Conservation (phyloP, 2,797 vertebrate genomes). For the Xenops minutus region DNA sequence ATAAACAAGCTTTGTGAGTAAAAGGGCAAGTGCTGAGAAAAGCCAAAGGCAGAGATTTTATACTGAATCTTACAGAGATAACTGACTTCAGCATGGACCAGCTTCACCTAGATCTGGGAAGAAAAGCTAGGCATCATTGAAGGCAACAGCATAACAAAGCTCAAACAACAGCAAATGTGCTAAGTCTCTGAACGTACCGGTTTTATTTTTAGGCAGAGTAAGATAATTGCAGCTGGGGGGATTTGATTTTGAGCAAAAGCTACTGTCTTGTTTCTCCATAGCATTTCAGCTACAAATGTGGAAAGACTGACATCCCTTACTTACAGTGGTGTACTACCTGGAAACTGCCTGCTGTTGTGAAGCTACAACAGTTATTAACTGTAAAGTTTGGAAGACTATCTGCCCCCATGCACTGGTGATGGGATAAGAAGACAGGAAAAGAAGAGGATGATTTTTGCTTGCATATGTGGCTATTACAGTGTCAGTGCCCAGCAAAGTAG, state of each 20-base stretch:
- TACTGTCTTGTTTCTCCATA: neutral
- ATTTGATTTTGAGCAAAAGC: neutral
- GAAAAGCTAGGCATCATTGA: conserved; percentile 21
- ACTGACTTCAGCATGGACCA: conserved; percentile 20
- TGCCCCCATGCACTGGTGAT: rapidly evolving
- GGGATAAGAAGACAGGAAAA: neutral
- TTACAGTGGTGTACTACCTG: neutral
- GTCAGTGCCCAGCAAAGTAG: neutral
- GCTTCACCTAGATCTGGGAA: conserved; percentile 36
- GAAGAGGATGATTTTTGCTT: neutral
- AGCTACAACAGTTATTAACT: neutral
- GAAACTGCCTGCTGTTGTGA: neutral
- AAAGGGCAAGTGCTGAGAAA: conserved; percentile 70
- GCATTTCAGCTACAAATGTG: neutral
- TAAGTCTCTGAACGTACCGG: neutral
- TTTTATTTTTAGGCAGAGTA: neutral
- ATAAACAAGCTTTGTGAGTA: conserved; percentile 72
- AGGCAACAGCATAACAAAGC: neutral
- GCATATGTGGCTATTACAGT: neutral
- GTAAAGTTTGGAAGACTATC: neutral
- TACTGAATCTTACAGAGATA: conserved; percentile 37
- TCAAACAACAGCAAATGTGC: neutral
- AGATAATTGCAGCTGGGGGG: neutral
- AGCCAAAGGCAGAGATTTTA: conserved; percentile 66
- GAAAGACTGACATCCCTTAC: neutral